phyloP scores from a whole-genome alignment of 2,888 invertebrate species.

The Cremastobaeus sp. region DNA sequence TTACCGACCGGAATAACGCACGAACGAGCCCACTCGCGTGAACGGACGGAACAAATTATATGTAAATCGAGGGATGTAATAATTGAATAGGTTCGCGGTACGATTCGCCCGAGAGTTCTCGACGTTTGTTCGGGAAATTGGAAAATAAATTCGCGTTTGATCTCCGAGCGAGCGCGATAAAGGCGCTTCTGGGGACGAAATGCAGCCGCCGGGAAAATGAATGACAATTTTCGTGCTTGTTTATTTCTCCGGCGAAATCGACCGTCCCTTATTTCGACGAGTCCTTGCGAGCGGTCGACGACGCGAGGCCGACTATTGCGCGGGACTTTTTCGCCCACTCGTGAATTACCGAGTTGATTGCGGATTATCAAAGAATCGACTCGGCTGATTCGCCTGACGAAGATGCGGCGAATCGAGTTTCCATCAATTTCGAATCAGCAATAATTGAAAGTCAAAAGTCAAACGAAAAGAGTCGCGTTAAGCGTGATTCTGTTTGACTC shows the following conservation, averaged over 20 bases:
- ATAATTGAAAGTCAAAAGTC: conserved; percentile 42
- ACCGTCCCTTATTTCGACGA: too few species aligned
- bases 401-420: conserved; percentile 20
- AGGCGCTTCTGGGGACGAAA: conserved; percentile 8
- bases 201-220: background rate
- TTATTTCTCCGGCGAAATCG: conserved; percentile 17
- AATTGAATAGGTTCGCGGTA: conserved; percentile 42
- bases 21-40: background rate
- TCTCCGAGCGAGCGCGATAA: background rate
- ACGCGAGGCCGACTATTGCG: too few species aligned
- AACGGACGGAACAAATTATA: too few species aligned
- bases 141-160: conserved; percentile 19
- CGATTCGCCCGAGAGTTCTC: background rate
- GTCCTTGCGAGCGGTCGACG: too few species aligned
- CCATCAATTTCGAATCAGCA: conserved; percentile 23
- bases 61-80: conserved; percentile 30
- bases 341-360: too few species aligned
- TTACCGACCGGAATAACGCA: conserved; percentile 18
- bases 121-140: conserved; percentile 11
- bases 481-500: conserved; percentile 46
- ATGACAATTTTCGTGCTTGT: conserved; percentile 25
- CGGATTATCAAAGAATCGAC: conserved; percentile 4
- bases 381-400: conserved; percentile 3
- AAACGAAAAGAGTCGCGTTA: conserved; percentile 32
- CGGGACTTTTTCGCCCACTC: too few species aligned